phyloP scores from a whole-genome alignment of 2,888 invertebrate genomes.

The Thymelicus lineola region DNA sequence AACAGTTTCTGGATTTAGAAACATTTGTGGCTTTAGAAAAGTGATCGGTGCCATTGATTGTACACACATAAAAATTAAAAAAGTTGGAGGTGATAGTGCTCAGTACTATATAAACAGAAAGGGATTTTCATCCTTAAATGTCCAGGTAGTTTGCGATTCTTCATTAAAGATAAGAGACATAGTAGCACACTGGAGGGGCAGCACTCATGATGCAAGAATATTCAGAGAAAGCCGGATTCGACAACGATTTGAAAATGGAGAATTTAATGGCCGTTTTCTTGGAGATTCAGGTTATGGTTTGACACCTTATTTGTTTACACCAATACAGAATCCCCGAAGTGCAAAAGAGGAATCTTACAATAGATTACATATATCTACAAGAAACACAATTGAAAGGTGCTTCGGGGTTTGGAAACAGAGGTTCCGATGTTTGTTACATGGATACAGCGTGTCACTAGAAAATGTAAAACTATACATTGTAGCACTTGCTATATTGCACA shows the following conservation, averaged over 20 bases:
- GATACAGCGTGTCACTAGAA: no score
- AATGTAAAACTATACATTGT: no score
- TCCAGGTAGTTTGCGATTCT: slow-evolving; percentile 30
- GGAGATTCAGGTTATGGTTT: no score
- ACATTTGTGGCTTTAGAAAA: not conserved
- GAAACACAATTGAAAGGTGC: no score
- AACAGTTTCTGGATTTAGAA: not conserved
- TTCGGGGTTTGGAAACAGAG: no score
- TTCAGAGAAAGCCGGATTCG: not conserved
- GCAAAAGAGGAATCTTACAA: not conserved
- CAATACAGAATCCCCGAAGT: not conserved
- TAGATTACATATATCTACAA: no score
- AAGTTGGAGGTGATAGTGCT: slow-evolving; percentile 34
- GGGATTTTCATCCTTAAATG: slow-evolving; percentile 40
- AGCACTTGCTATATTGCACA: no score
- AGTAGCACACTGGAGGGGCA: slow-evolving; percentile 11
- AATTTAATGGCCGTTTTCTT: no score
- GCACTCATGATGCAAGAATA: slow-evolving; percentile 6
- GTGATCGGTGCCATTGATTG: slow-evolving; percentile 30
- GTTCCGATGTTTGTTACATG: no score
- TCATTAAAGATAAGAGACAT: slow-evolving; percentile 5
- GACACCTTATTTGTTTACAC: slow-evolving; percentile 1
- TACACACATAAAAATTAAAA: slow-evolving; percentile 41
- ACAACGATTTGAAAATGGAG: no score
- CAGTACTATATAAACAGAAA: slow-evolving; percentile 41